Conservation (phyloP, 1,140 invertebrate species). For the Cydia pomonella region DNA sequence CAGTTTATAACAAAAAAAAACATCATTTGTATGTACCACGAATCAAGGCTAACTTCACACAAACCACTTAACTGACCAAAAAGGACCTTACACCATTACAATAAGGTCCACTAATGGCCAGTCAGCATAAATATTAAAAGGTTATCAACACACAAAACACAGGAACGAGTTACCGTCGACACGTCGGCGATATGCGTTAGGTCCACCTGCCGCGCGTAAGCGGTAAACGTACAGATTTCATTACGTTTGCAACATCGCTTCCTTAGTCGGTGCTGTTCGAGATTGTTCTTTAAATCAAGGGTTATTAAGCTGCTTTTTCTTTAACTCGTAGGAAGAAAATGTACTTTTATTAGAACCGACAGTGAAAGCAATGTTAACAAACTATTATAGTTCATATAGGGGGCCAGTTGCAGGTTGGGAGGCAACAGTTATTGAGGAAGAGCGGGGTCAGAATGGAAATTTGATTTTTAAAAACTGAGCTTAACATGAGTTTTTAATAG, state of each 20-base stretch:
- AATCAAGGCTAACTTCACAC: not conserved
- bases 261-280: constrained; percentile 6
- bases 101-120: not conserved
- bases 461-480: constrained; percentile 8
- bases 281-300: constrained; percentile 1
- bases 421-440: constrained; percentile 16
- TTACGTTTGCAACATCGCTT: constrained; percentile 36
- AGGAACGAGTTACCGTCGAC: constrained; percentile 66
- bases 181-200: constrained; percentile 75
- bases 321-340: too few relatives aligned
- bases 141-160: constrained; percentile 52
- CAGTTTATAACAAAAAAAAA: not conserved
- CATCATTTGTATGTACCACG: not conserved
- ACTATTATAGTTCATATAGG: not conserved
- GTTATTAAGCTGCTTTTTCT: not conserved
- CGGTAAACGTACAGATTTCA: constrained; percentile 65
- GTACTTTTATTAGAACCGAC: not conserved
- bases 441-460: constrained; percentile 14
- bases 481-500: not conserved
- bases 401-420: constrained; percentile 18
- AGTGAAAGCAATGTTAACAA: constrained; percentile 29
- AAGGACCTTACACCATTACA: not conserved
- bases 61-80: not conserved
- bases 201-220: constrained; percentile 79
- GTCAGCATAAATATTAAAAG: constrained; percentile 20